Conservation (phyloP, 2,797 vertebrate genomes). For the Chelon labrosus region DNA sequence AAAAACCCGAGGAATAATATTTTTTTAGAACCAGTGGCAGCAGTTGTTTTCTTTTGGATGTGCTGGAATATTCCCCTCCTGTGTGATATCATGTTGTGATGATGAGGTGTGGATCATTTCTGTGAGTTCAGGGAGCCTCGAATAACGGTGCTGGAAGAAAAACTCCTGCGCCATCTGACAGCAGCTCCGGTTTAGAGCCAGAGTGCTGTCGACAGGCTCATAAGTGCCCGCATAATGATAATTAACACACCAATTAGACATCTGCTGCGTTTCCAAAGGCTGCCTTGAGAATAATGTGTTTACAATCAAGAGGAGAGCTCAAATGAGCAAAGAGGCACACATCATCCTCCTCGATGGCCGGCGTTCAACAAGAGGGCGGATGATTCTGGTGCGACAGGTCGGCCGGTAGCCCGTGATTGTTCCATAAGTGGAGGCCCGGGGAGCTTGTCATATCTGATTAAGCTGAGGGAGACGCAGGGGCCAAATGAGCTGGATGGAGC, state of each 20-base stretch:
- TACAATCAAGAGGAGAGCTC: slow-evolving; percentile 56
- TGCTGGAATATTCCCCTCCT: slow-evolving; percentile 31
- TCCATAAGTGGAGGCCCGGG: slow-evolving; percentile 56
- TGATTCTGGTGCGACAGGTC: slow-evolving; percentile 25
- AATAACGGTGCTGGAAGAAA: slow-evolving; percentile 20
- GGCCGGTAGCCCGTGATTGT: slow-evolving; percentile 49
- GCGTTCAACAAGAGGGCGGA: slow-evolving; percentile 29
- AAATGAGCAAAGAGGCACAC: slow-evolving; percentile 56
- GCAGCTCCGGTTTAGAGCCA: slow-evolving; percentile 59
- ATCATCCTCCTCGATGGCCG: slow-evolving; percentile 40
- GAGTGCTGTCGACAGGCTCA: slow-evolving; percentile 56
- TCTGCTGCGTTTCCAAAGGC: slow-evolving; percentile 70
- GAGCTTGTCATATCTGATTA: slow-evolving; percentile 77
- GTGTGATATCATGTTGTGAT: slow-evolving; percentile 36
- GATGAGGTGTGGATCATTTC: slow-evolving; percentile 48
- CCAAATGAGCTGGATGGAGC: slow-evolving; percentile 70
- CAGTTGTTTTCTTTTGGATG: slow-evolving; percentile 5
- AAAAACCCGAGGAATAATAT: not conserved
- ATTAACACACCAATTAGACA: slow-evolving; percentile 78
- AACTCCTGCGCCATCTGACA: slow-evolving; percentile 54
- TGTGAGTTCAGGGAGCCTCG: slow-evolving; percentile 35
- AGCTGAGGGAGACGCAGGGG: slow-evolving; percentile 40
- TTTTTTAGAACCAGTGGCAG: slow-evolving; percentile 7
- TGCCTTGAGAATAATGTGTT: slow-evolving; percentile 67
- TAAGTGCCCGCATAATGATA: slow-evolving; percentile 66